These are phyloP conservation scores for Xanthia togata DNA, from an alignment of 2,888 invertebrate genomes.

Conservation along the genomic window DNA sequence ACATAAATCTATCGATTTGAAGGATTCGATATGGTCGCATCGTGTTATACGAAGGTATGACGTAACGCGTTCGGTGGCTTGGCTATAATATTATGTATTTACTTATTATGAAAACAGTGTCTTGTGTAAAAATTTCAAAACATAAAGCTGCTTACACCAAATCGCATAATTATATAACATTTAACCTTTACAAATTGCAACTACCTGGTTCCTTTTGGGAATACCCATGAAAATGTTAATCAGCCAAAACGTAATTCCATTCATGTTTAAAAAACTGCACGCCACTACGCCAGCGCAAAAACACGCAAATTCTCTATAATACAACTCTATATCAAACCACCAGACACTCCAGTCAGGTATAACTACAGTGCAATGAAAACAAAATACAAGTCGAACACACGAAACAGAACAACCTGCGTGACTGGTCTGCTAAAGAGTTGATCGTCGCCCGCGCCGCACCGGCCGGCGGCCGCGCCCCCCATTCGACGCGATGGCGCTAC, in stretches of 20 bases:
- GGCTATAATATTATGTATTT: not conserved
- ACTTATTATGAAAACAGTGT: not conserved
- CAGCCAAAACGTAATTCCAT: not conserved
- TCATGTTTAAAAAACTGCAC: not conserved
- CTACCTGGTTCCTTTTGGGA: not conserved
- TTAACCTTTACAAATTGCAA: not conserved
- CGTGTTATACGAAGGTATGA: slow-evolving; percentile 23
- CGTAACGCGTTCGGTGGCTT: slow-evolving; percentile 23
- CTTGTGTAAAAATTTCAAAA: not conserved
- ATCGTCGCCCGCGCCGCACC: slow-evolving; percentile 60
- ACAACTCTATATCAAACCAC: slow-evolving; percentile 1
- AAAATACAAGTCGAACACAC: slow-evolving; percentile 66
- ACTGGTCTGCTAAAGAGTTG: slow-evolving; percentile 79
- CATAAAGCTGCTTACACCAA: not conserved
- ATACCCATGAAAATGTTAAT: not conserved
- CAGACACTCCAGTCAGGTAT: slow-evolving; percentile 28
- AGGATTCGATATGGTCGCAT: slow-evolving; percentile 13
- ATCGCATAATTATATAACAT: too few relatives aligned
- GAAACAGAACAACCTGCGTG: slow-evolving; percentile 81
- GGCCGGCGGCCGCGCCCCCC: slow-evolving; percentile 77
- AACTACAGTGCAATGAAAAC: slow-evolving; percentile 64
- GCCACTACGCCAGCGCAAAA: not conserved
- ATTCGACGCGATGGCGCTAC: slow-evolving; percentile 86
- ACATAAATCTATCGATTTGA: not conserved
- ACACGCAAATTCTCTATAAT: not conserved